A percentile compares a stretch with the other conserved stretches of the same genome.
These are phyloP conservation scores for Sinotaia quadrata DNA, from an alignment of 2,888 invertebrate genomes.

Conservation along the genomic window DNA sequence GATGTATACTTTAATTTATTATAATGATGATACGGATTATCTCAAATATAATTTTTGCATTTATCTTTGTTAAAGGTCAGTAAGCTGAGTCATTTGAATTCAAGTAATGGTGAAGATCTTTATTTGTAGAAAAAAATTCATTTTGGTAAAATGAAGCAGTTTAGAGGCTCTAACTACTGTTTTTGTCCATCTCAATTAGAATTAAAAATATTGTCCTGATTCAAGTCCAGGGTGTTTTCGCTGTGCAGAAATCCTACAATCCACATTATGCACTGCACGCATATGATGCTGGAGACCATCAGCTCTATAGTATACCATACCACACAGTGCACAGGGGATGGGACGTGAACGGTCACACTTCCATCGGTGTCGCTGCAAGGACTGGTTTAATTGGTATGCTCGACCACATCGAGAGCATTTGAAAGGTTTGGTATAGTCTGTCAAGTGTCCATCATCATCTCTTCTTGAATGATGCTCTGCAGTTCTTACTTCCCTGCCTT, in stretches of 20 bases:
- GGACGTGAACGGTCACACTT: conserved; percentile 31
- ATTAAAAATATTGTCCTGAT: neutral
- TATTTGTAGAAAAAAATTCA: neutral
- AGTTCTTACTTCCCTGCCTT: neutral
- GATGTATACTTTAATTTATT: no score
- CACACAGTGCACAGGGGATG: conserved; percentile 30
- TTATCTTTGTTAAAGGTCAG: no score
- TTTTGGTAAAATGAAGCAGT: neutral
- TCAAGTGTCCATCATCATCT: neutral
- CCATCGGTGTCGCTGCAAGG: conserved; percentile 35
- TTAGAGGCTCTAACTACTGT: neutral
- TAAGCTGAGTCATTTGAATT: no score
- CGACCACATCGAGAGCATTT: conserved; percentile 20
- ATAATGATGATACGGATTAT: no score
- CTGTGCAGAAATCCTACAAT: neutral
- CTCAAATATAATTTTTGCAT: no score
- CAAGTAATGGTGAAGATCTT: no score
- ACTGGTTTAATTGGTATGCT: conserved; percentile 23
- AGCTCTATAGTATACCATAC: conserved; percentile 28
- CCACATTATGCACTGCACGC: conserved; percentile 3
- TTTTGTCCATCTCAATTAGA: conserved; percentile 1
- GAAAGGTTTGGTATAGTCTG: conserved; percentile 9
- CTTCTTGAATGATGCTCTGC: neutral
- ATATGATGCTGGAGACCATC: conserved; percentile 29
- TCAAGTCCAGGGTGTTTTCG: neutral